phyloP scores from a whole-genome alignment of 1,140 invertebrate species.

The Pachyrhynchus sulphureomaculatus region DNA sequence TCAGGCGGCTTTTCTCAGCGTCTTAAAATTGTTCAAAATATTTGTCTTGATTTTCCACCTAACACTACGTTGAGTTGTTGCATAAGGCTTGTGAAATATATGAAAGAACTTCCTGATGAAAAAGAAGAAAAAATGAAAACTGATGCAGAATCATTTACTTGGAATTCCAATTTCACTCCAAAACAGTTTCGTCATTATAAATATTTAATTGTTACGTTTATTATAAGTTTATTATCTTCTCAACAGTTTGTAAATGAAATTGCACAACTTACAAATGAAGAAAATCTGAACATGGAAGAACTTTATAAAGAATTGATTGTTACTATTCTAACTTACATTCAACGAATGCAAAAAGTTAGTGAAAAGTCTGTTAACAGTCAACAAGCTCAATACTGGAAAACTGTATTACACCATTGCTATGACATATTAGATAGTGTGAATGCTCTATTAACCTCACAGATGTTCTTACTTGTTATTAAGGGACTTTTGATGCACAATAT shows the following conservation, averaged over 20 bases:
- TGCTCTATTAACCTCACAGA: constrained; percentile 70
- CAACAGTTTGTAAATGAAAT: constrained; percentile 68
- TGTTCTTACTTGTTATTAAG: constrained; percentile 76
- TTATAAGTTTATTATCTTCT: constrained; percentile 66
- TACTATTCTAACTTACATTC: constrained; percentile 65
- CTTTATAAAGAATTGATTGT: constrained; percentile 70
- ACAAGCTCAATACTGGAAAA: constrained; percentile 76
- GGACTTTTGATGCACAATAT: constrained; percentile 69
- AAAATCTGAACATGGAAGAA: constrained; percentile 56
- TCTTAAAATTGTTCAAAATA: constrained; percentile 63
- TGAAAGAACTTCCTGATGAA: constrained; percentile 65
- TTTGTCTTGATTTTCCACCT: constrained; percentile 67
- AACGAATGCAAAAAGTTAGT: constrained; percentile 60
- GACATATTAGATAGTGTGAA: constrained; percentile 78
- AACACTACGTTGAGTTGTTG: constrained; percentile 64
- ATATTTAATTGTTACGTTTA: constrained; percentile 71
- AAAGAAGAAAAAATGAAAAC: constrained; percentile 54
- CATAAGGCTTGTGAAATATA: constrained; percentile 65
- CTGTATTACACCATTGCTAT: constrained; percentile 72
- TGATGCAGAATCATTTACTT: constrained; percentile 52
- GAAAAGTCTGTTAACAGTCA: constrained; percentile 57
- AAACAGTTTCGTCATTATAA: constrained; percentile 82
- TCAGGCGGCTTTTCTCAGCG: neutral
- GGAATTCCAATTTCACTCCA: constrained; percentile 56
- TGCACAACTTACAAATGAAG: constrained; percentile 51